phyloP scores from a whole-genome alignment of 2,113 vertebrate genomes.

The Archilochus colubris region DNA sequence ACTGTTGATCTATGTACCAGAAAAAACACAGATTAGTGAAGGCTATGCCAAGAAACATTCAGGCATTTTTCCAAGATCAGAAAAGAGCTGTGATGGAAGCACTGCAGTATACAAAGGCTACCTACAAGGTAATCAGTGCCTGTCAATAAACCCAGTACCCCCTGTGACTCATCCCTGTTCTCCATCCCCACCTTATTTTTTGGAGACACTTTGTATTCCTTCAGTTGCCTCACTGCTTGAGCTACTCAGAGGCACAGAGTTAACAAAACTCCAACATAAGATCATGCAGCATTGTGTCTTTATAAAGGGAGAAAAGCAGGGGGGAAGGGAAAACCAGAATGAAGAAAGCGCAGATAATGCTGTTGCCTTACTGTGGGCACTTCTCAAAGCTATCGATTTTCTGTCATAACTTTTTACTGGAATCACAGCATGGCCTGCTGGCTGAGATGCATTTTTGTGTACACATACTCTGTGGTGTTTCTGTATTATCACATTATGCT shows the following conservation, averaged over 20 bases:
- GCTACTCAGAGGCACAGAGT: neutral
- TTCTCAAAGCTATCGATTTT: conserved; percentile 65
- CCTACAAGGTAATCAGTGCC: neutral
- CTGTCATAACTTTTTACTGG: conserved; percentile 12
- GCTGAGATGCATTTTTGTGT: conserved; percentile 39
- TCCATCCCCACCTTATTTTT: rapidly evolving
- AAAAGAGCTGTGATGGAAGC: neutral
- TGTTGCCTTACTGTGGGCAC: neutral
- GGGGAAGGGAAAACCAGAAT: neutral
- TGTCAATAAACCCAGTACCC: neutral
- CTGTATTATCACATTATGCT: conserved; percentile 46
- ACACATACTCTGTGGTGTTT: neutral
- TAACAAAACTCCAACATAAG: conserved; percentile 21
- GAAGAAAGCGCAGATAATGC: neutral
- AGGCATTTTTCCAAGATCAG: neutral
- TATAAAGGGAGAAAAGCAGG: neutral
- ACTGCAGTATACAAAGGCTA: neutral
- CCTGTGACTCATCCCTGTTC: neutral
- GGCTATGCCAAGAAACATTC: neutral
- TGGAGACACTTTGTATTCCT: neutral
- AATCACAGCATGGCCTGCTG: conserved; percentile 48
- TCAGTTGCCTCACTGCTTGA: neutral
- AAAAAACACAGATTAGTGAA: neutral
- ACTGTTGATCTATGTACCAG: neutral
- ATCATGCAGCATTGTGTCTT: neutral